Base-by-base conservation (phyloP, 2,797 vertebrate species). In the Pteropus rufus region DNA sequence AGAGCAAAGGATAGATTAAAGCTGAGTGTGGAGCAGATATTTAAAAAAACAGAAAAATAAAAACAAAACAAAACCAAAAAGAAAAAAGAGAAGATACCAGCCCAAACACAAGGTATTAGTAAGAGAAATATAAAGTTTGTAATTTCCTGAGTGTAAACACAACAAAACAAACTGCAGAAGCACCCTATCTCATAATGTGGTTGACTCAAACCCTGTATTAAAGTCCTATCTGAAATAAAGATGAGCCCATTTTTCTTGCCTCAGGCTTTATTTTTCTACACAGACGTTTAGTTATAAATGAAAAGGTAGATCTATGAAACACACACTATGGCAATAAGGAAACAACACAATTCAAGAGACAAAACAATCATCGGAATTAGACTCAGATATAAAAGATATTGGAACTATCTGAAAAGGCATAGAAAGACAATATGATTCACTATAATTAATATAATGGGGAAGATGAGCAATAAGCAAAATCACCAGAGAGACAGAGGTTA, bases 241-340 rank as follows among this genome's bases (percentile, higher is more conserved):
- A 7, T 54, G 7, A 76, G 9, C 6, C 34, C 8, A 46, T 86
- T 52, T 10, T n/a, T 29, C 23, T 26, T 34, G 21, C n/a, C 14
- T 79, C 26, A 46, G 24, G 62, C 24, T 86, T 81, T 34, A 26
- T 24, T 94, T 29, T 73, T 44, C 15, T 80, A 94, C 29, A 41
- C 16, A 90, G 36, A 65, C 16, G 2, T 81, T 15, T 67, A 76
- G 12, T 15, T 75, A 81, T 56, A 44, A 81, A 46, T 86, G 52
- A 81, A 89, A 64, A 91, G 31, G 15, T 16, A 62, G 77, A 67
- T 49, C 46, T 9, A 11, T 34, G 23, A 58, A 58, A 54, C 34
- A n/a, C 24, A 86, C 6, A 36, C 21, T n/a, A 76, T 64, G 2
- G 4, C 10, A 86, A 81, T 80, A 69, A 69, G 21, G 46, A 84